A percentile compares a stretch with the other conserved stretches of the same genome.
Evolutionary conservation across 2,113 vertebrate species (phyloP).

Genomic region (Cranoglanis bouderius): DNA sequence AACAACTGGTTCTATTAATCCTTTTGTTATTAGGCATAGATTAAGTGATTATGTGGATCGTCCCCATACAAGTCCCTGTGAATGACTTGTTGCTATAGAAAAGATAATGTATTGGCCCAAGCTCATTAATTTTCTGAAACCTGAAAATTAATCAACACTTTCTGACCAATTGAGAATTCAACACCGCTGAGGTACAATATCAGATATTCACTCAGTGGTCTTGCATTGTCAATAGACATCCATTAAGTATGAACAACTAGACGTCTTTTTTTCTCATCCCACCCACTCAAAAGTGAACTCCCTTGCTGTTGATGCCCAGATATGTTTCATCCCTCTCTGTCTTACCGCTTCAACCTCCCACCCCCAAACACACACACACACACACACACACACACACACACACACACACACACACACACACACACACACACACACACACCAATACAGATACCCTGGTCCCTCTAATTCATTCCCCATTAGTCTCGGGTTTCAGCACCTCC

Average conservation of each 20-base stretch:
- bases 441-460: conserved; percentile 30
- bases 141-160: not conserved
- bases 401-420: conserved; percentile 23
- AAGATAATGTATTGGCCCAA: not conserved
- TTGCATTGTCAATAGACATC: conserved; percentile 78
- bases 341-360: conserved; percentile 57
- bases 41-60: not conserved
- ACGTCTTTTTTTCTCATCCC: not conserved
- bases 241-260: conserved; percentile 71
- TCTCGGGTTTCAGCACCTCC: conserved; percentile 78
- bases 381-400: conserved; percentile 29
- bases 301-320: conserved; percentile 35
- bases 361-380: conserved; percentile 21
- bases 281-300: not conserved
- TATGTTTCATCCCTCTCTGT: conserved; percentile 69
- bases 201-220: conserved; percentile 69
- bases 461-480: conserved; percentile 80
- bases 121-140: not conserved
- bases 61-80: not conserved
- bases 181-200: not conserved
- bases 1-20: not conserved
- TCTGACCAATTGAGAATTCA: not conserved
- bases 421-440: conserved; percentile 32
- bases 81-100: not conserved
- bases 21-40: not conserved